A percentile compares a stretch with the other conserved stretches of the same genome.
These are phyloP conservation scores for Schizaphis graminum DNA, from an alignment of 2,888 invertebrate species.

Conservation along the genomic window DNA sequence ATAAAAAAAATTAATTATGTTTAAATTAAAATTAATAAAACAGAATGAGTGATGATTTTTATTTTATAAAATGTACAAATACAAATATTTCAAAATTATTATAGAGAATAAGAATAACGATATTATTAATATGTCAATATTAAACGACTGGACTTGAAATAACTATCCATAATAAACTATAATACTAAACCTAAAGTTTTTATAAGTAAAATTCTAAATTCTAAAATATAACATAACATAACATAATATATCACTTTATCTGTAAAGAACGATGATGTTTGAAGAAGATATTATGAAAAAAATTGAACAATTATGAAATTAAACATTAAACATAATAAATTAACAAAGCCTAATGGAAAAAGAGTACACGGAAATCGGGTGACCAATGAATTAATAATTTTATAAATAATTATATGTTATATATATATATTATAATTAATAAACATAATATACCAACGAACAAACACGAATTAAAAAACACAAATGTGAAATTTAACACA, in stretches of 20 bases:
- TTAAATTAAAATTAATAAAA: not conserved
- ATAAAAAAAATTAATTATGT: not conserved
- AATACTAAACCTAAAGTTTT: not conserved
- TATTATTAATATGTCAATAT: not conserved
- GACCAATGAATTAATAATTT: not conserved
- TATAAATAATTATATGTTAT: not conserved
- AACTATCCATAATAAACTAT: not conserved
- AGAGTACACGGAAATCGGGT: not conserved
- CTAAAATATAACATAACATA: not conserved
- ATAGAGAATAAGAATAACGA: not conserved
- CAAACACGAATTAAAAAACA: not conserved
- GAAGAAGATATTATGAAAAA: not conserved
- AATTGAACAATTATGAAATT: not conserved
- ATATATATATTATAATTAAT: not conserved
- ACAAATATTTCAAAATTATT: not conserved
- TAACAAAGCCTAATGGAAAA: not conserved
- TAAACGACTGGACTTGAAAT: too few relatives aligned
- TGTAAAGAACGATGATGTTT: not conserved
- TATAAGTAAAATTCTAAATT: not conserved
- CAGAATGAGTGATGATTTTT: not conserved
- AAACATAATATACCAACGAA: not conserved
- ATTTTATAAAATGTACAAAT: not conserved
- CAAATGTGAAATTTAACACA: not conserved
- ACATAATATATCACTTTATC: not conserved
- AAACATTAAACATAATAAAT: not conserved